Evolutionary conservation across 1,140 invertebrate genomes (phyloP).

Genomic region (Armadillidium nasatum): DNA sequence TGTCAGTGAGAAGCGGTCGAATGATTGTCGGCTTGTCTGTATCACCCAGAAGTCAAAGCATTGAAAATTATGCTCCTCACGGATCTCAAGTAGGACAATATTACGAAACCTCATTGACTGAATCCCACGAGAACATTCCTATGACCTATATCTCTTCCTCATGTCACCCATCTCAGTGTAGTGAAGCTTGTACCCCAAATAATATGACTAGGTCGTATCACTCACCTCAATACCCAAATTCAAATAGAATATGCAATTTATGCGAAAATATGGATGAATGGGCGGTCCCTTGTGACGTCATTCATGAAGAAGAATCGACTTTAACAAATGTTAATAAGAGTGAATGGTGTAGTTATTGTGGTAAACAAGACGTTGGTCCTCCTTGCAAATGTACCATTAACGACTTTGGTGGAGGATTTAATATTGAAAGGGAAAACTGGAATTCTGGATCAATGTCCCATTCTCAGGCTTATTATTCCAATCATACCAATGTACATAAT

Average conservation of each 20-base stretch:
- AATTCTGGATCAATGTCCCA: neutral
- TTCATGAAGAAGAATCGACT: neutral
- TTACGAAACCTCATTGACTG: neutral
- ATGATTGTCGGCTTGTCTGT: neutral
- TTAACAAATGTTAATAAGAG: neutral
- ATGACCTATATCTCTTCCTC: neutral
- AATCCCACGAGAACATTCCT: neutral
- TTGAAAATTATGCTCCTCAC: neutral
- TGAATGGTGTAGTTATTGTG: neutral
- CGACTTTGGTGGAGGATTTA: neutral
- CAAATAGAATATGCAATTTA: neutral
- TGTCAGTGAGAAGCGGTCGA: neutral
- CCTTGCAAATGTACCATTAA: neutral
- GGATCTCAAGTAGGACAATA: neutral
- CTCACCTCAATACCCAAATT: neutral
- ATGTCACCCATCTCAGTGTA: neutral
- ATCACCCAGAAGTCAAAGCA: neutral
- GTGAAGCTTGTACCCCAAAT: neutral
- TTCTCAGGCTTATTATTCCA: neutral
- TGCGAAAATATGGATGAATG: neutral
- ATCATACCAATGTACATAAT: neutral
- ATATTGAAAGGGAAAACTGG: neutral
- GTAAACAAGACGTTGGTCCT: neutral
- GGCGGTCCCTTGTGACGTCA: neutral
- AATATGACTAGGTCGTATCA: neutral